phyloP scores from a whole-genome alignment of 2,888 invertebrate genomes.

The Sminthurinus aureus region DNA sequence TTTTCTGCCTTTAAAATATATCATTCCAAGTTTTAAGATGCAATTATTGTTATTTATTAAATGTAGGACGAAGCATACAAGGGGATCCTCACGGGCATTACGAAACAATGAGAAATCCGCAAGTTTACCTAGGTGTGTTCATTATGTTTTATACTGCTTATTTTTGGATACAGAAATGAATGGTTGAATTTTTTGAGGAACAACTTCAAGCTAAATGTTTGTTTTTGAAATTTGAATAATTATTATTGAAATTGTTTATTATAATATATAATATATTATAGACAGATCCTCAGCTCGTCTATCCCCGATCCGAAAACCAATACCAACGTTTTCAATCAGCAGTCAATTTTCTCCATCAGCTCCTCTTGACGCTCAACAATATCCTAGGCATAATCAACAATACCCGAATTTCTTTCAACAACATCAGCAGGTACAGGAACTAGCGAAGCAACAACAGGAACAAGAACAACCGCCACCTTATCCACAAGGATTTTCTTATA shows the following conservation, averaged over 20 bases:
- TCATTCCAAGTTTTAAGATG: too few relatives aligned
- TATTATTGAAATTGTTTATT: too few relatives aligned
- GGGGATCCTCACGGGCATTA: slow-evolving; percentile 1
- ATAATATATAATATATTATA: background rate
- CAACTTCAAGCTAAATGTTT: too few relatives aligned
- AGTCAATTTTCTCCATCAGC: background rate
- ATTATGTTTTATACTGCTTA: too few relatives aligned
- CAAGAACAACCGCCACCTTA: too few relatives aligned
- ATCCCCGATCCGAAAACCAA: background rate
- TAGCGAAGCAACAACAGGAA: background rate
- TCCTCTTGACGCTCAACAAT: background rate
- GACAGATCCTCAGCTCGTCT: background rate
- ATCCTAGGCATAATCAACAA: background rate
- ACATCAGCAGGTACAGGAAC: background rate
- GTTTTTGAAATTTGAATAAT: too few relatives aligned
- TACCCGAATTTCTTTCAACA: background rate
- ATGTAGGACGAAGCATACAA: background rate
- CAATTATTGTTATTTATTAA: background rate
- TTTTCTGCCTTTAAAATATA: too few relatives aligned
- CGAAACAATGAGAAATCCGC: background rate
- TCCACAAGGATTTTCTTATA: too few relatives aligned
- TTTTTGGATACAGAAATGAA: too few relatives aligned
- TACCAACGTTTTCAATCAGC: background rate
- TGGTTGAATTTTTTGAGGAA: too few relatives aligned
- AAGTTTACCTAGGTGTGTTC: background rate